Base-by-base conservation (phyloP, 2,113 vertebrate genomes). In the Sceloporus undulatus region DNA sequence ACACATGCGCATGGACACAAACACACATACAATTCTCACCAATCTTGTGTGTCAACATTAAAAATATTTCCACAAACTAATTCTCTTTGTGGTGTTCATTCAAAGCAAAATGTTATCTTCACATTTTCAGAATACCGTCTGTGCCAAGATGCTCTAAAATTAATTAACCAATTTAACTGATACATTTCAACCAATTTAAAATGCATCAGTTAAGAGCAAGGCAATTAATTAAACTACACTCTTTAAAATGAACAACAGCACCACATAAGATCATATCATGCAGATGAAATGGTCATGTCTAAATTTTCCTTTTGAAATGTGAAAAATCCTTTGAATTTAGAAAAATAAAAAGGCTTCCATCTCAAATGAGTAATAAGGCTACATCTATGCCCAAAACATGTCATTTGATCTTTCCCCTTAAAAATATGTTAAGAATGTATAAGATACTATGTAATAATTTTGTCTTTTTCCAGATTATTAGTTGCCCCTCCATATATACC, bases 211-310 rank as follows among this genome's bases (percentile, higher is more conserved):
- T 68, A 86, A 66, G 62, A 68, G 40, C 40, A 68, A n/a, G 62
- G 18, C 59, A 59, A 86, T 86, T 78, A 86, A 86, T 86, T 86
- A 78, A 54, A 78, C 18, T 23, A n/a, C 74, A 66, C 8, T 18
- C 59, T 86, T 78, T 59, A 78, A n/a, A 78, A 78, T 48, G 65
- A 29, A 29, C 25, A 68, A 52, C 27, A 68, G 75, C 88, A 23
- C 79, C 62, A 78, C 54, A 85, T 3, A 34, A 0, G 40, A 71
- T 4, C 21, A 11, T 25, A 29, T 4, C 65, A 73, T 9, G 85
- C 82, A 40, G 71, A 3, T 2, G 79, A 79, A 89, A 93, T 85
- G 18, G 52, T 92, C 82, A 19, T 38, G 90, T 89, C 82, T 79
- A 76, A 87, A 9, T 91, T 80, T 38, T 87, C n/a, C 70, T 18